Evolutionary conservation across 2,797 vertebrate genomes (phyloP).

Genomic region (Spondyliosoma cantharus): DNA sequence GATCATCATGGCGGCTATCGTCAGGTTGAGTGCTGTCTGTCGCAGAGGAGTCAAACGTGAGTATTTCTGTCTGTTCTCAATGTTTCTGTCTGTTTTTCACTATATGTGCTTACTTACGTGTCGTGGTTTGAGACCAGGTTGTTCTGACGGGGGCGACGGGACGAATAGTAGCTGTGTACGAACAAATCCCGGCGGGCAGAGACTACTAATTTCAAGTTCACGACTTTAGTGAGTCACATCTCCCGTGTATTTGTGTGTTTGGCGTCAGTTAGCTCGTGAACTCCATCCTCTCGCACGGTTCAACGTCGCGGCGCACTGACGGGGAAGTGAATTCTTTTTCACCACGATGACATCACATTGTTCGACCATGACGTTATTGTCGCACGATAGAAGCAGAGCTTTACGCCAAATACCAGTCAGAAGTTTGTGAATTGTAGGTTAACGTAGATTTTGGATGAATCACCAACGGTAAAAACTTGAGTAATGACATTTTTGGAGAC

Average conservation of each 20-base stretch:
- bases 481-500: rapidly evolving
- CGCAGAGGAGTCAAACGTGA: slow-evolving; percentile 82
- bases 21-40: slow-evolving; percentile 80
- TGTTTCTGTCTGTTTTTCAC: not conserved
- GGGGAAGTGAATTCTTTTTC: not conserved
- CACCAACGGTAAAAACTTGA: rapidly evolving
- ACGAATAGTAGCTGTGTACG: too few species aligned
- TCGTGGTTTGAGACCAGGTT: rapidly evolving
- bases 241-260: rapidly evolving
- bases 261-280: too few species aligned
- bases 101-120: rapidly evolving
- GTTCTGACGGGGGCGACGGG: not conserved
- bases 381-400: too few species aligned
- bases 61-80: slow-evolving; percentile 36
- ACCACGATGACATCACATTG: slow-evolving; percentile 20
- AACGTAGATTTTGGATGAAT: rapidly evolving
- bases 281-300: not conserved
- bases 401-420: not conserved
- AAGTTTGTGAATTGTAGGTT: rapidly evolving
- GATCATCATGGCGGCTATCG: slow-evolving; percentile 83
- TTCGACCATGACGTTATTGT: not conserved
- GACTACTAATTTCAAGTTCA: slow-evolving; percentile 22
- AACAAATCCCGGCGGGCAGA: not conserved
- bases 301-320: rapidly evolving
- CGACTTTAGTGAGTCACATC: not conserved